phyloP scores from a whole-genome alignment of 1,140 invertebrate genomes.

The Pogonomyrmex barbatus region DNA sequence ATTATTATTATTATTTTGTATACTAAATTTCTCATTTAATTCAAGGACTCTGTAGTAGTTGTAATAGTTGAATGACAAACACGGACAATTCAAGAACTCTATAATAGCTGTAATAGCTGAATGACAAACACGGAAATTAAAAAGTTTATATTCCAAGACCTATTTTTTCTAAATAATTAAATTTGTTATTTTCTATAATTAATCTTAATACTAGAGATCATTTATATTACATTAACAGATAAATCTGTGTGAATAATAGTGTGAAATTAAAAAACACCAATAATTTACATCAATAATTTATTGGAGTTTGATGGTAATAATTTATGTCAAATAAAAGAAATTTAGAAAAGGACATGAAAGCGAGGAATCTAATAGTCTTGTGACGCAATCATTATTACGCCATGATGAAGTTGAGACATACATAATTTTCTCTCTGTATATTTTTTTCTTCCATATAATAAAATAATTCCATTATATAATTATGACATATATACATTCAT shows the following conservation, averaged over 20 bases:
- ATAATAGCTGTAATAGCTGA: neutral
- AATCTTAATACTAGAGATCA: neutral
- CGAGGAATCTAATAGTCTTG: neutral
- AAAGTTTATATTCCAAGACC: neutral
- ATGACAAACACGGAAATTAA: neutral
- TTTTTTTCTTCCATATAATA: neutral
- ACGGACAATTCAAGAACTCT: neutral
- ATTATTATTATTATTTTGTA: neutral
- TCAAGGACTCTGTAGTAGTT: neutral
- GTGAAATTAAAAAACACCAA: too few relatives aligned
- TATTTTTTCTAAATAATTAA: neutral
- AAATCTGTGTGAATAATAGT: neutral
- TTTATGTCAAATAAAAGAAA: neutral
- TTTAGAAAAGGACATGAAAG: neutral
- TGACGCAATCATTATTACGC: neutral
- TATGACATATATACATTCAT: neutral
- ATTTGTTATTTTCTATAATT: neutral
- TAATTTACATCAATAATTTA: neutral
- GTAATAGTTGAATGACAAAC: neutral
- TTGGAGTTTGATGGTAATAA: neutral
- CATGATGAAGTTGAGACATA: neutral
- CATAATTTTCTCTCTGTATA: neutral
- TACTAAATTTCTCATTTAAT: neutral
- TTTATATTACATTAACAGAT: neutral
- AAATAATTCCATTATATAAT: neutral